phyloP scores from a whole-genome alignment of 2,113 vertebrate genomes.

The Phrynosoma platyrhinos region DNA sequence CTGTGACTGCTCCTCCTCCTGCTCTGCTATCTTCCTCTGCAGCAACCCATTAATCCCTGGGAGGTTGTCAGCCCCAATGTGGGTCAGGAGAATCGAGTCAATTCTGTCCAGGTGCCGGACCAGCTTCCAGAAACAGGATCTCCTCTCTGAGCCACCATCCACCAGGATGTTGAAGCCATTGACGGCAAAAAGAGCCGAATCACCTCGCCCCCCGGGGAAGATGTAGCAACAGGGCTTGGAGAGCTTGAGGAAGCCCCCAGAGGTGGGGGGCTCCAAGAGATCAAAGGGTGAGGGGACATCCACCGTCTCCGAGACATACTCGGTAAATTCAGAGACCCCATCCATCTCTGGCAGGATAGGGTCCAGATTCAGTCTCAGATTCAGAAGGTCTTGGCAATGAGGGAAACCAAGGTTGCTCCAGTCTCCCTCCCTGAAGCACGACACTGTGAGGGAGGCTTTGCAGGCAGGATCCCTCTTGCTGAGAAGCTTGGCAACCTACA shows the following conservation, averaged over 20 bases:
- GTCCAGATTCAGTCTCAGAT: slow-evolving; percentile 89
- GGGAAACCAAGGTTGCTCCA: slow-evolving; percentile 90
- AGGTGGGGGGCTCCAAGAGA: slow-evolving; percentile 95
- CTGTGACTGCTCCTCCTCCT: slow-evolving; percentile 92
- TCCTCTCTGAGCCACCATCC: slow-evolving; percentile 95
- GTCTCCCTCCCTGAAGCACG: slow-evolving; percentile 89
- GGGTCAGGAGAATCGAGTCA: slow-evolving; percentile 94
- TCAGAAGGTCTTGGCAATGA: slow-evolving; percentile 82
- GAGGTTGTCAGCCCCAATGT: slow-evolving; percentile 97
- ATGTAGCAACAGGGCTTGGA: slow-evolving; percentile 99
- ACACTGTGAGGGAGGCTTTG: slow-evolving; percentile 88
- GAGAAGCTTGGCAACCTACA: slow-evolving; percentile 86
- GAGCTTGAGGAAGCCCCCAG: slow-evolving; percentile 96
- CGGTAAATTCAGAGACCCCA: slow-evolving; percentile 92
- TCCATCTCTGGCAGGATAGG: slow-evolving; percentile 91
- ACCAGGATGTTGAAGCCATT: slow-evolving; percentile 98
- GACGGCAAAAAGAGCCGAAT: slow-evolving; percentile 96
- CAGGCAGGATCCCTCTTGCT: slow-evolving; percentile 80
- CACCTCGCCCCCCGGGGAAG: slow-evolving; percentile 95
- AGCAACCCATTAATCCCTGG: slow-evolving; percentile 96
- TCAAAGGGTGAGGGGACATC: slow-evolving; percentile 95
- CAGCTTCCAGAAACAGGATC: slow-evolving; percentile 98
- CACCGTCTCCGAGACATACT: slow-evolving; percentile 95
- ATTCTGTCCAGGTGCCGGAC: slow-evolving; percentile 96
- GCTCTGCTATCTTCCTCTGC: slow-evolving; percentile 96